These are phyloP conservation scores for Acomys russatus DNA, from an alignment of 2,797 vertebrate species.

Conservation along the genomic window DNA sequence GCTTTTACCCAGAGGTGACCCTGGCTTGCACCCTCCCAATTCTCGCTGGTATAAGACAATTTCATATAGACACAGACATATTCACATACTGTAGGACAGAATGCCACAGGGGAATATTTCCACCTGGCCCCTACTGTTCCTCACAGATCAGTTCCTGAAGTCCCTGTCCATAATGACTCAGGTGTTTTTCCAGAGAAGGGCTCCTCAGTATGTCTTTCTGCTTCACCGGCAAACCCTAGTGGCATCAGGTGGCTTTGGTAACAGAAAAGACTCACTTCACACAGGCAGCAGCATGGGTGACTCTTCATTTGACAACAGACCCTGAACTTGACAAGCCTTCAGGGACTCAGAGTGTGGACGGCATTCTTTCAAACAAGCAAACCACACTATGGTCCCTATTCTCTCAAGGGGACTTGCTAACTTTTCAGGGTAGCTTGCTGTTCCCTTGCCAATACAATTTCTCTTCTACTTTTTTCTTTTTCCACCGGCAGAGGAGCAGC, in stretches of 20 bases:
- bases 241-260: neutral
- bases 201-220: neutral
- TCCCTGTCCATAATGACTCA: neutral
- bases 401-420: neutral
- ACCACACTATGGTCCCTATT: neutral
- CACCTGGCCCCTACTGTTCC: neutral
- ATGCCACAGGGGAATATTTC: conserved; percentile 13
- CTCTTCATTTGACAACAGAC: conserved; percentile 1
- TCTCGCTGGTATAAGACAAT: conserved; percentile 37
- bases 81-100: neutral
- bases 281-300: neutral
- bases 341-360: neutral
- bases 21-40: conserved; percentile 25
- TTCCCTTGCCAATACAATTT: conserved; percentile 95
- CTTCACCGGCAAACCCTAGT: neutral
- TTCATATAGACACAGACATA: conserved; percentile 20
- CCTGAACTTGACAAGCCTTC: neutral
- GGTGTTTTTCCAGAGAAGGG: neutral
- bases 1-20: conserved; percentile 57
- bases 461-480: conserved; percentile 94
- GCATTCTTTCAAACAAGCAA: conserved; percentile 7
- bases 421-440: conserved; percentile 91
- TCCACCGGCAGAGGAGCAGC: conserved; percentile 98
- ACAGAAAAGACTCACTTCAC: neutral
- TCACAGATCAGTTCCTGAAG: neutral